phyloP scores from a whole-genome alignment of 2,797 vertebrate genomes.

The Argya squamiceps region DNA sequence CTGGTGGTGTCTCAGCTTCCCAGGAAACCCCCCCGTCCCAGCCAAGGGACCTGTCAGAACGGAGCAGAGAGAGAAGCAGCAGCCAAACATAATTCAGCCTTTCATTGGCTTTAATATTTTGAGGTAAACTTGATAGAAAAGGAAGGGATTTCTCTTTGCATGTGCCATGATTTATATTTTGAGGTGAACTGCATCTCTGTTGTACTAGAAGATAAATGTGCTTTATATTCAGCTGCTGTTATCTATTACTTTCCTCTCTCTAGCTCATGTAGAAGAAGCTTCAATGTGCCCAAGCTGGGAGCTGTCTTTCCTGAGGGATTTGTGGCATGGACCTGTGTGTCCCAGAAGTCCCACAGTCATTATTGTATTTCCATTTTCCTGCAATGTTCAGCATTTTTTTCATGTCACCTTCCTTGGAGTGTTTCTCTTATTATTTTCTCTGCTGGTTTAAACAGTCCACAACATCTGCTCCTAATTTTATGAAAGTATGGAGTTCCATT shows the following conservation, averaged over 20 bases:
- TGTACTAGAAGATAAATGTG: neutral
- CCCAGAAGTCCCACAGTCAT: neutral
- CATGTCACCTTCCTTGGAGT: constrained; percentile 36
- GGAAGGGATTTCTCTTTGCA: neutral
- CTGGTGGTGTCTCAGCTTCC: rapidly evolving
- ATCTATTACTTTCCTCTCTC: neutral
- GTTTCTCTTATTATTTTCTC: constrained; percentile 54
- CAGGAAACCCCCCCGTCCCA: neutral
- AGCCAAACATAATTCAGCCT: neutral
- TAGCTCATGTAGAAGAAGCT: neutral
- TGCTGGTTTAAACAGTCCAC: constrained; percentile 43
- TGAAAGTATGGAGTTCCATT: constrained; percentile 62
- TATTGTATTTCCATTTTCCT: neutral
- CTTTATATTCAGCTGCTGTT: neutral
- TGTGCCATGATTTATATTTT: neutral
- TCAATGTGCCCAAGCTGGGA: neutral
- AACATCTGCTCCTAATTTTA: constrained; percentile 72
- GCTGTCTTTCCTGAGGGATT: neutral
- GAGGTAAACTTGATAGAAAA: neutral
- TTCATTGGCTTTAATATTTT: neutral
- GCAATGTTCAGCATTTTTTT: neutral
- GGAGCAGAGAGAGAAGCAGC: neutral
- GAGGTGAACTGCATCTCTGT: neutral
- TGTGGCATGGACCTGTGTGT: neutral
- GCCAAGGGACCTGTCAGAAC: neutral